These are phyloP conservation scores for Hystrix brachyura DNA, from an alignment of 2,113 vertebrate genomes.

Conservation along the genomic window DNA sequence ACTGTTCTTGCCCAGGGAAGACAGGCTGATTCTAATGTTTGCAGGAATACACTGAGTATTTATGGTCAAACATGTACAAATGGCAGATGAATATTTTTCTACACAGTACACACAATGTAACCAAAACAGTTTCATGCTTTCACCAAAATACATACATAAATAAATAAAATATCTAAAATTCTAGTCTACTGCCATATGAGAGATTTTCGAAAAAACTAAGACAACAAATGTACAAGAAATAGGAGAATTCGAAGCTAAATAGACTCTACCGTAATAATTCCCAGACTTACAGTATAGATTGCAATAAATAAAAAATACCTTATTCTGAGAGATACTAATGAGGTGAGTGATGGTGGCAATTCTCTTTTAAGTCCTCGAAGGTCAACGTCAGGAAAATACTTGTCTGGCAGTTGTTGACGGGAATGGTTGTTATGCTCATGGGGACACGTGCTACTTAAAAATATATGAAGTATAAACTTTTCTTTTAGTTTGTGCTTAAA, in stretches of 20 bases:
- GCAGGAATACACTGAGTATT: neutral
- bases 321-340: slow-evolving; percentile 18
- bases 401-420: neutral
- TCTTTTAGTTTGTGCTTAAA: slow-evolving; percentile 25
- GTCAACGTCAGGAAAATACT: neutral
- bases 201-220: neutral
- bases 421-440: neutral
- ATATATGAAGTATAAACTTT: slow-evolving; percentile 22
- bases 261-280: neutral
- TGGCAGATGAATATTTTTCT: neutral
- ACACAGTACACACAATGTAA: neutral
- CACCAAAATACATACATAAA: neutral
- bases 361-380: neutral
- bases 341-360: neutral
- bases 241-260: neutral
- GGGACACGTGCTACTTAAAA: neutral
- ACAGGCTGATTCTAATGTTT: neutral
- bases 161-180: neutral
- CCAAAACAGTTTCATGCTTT: neutral
- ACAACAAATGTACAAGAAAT: neutral
- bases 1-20: neutral
- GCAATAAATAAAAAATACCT: neutral
- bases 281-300: neutral
- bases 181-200: neutral
- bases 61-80: neutral